A percentile compares a stretch with the other conserved stretches of the same genome.
Conservation (phyloP, 2,888 invertebrate species). For the Itoplectis maculator region DNA sequence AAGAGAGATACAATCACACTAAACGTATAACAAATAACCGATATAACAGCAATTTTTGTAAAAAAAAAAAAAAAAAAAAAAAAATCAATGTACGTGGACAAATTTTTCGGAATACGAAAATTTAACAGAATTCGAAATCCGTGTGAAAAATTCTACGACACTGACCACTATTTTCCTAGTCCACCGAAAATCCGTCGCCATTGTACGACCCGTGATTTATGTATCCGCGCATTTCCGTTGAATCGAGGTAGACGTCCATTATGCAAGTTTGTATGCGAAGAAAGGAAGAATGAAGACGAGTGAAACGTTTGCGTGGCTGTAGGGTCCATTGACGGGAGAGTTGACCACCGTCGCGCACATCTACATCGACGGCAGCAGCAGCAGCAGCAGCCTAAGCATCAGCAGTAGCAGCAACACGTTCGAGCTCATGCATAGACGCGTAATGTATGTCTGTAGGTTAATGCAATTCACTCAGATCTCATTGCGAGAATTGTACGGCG, state of each 20-base stretch:
- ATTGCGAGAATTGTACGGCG: slow-evolving; percentile 82
- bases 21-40: too few species aligned
- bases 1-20: neutral
- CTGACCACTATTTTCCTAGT: too few species aligned
- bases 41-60: too few species aligned
- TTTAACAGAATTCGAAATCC: too few species aligned
- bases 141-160: too few species aligned
- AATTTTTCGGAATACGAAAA: too few species aligned
- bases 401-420: slow-evolving; percentile 60
- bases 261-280: neutral
- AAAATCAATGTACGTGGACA: too few species aligned
- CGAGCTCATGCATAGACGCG: slow-evolving; percentile 76
- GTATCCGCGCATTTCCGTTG: neutral
- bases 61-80: neutral
- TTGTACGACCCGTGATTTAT: too few species aligned
- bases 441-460: slow-evolving; percentile 84
- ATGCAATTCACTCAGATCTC: slow-evolving; percentile 84
- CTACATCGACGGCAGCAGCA: slow-evolving; percentile 52
- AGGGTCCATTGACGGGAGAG: slow-evolving; percentile 59
- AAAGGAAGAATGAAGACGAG: slow-evolving; percentile 43
- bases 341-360: slow-evolving; percentile 61
- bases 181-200: too few species aligned
- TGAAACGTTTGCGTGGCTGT: slow-evolving; percentile 40
- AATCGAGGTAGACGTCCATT: neutral
- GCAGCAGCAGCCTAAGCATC: slow-evolving; percentile 55